These are phyloP conservation scores for Nothobranchius furzeri DNA, from an alignment of 2,113 vertebrate genomes.

Conservation along the genomic window DNA sequence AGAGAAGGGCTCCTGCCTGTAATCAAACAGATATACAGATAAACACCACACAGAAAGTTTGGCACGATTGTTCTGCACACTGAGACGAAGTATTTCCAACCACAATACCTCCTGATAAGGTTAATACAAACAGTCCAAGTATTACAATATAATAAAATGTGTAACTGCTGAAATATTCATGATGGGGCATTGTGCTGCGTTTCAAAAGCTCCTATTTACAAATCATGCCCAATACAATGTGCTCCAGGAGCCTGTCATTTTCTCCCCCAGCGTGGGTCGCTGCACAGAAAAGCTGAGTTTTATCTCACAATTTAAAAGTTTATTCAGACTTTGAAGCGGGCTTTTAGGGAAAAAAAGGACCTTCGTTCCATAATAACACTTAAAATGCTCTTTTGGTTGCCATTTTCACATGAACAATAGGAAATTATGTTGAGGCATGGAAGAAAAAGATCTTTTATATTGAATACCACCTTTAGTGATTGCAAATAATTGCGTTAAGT, in stretches of 20 bases:
- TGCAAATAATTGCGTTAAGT: slow-evolving; percentile 97
- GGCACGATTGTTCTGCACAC: slow-evolving; percentile 50
- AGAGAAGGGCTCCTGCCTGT: slow-evolving; percentile 50
- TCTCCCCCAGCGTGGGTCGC: slow-evolving; percentile 66
- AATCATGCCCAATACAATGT: slow-evolving; percentile 71
- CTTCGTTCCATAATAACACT: slow-evolving; percentile 74
- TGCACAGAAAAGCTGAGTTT: slow-evolving; percentile 72
- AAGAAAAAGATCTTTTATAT: slow-evolving; percentile 83
- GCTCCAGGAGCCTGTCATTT: slow-evolving; percentile 66
- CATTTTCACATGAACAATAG: slow-evolving; percentile 80
- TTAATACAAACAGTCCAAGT: slow-evolving; percentile 62
- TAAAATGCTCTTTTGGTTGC: slow-evolving; percentile 76
- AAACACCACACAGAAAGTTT: slow-evolving; percentile 65
- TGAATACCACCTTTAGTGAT: slow-evolving; percentile 97
- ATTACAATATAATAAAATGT: slow-evolving; percentile 47
- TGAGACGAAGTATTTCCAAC: slow-evolving; percentile 10
- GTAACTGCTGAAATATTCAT: slow-evolving; percentile 60
- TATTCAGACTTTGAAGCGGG: slow-evolving; percentile 77
- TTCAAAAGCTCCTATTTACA: slow-evolving; percentile 78
- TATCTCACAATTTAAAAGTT: slow-evolving; percentile 77
- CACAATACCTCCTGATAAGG: slow-evolving; percentile 67
- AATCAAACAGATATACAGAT: slow-evolving; percentile 72
- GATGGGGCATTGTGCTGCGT: slow-evolving; percentile 58
- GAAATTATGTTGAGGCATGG: slow-evolving; percentile 76
- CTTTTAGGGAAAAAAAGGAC: slow-evolving; percentile 52